Base-by-base conservation (phyloP, 2,797 vertebrate species). In the Crocodylus rhombifer region DNA sequence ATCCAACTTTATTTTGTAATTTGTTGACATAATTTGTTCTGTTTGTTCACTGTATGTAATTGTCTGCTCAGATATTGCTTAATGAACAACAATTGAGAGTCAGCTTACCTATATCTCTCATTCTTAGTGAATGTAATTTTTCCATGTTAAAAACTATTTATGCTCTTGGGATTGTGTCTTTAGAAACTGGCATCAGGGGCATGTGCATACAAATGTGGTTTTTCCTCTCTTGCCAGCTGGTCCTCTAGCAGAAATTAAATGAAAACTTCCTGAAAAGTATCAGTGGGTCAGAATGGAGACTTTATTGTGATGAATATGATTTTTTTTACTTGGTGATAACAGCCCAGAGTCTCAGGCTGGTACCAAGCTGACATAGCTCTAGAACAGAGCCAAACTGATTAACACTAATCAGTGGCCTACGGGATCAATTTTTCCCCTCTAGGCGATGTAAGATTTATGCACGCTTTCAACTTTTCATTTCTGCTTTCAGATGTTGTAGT, bases 1-100 rank as follows among this genome's bases (percentile, higher is more conserved):
- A 96, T 92, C 58, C 91, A 91, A 74, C 74, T 87, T 89, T 84
- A 82, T 95, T 96, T 96, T 90, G 86, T 86, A 96, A 96, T 93
- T 69, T 20, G 56, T 57, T 69, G 16, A 28, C 21, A 51, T 57
- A 95, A 93, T 86, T 95, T 86, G 42, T 11, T 51, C 42, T 51
- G 42, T 23, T 73, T 36, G 4, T 33, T 25, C 7, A 4, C 20
- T 42, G 42, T 6, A 36, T 26, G 51, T 73, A 42, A 51, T 51
- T 51, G 42, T 51, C 42, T 51, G 36, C 33, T 42, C 15, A 42
- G 30, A 82, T 63, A 71, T 73, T 78, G 60, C 77, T 63, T 11
- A 63, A 13, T 84, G 76, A 90, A 36, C 55, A 85, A 61, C 69
- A 91, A 84, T 3, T 58, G 84, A 77, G 36, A 75, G 26, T 21